phyloP scores from a whole-genome alignment of 2,797 vertebrate species.

The Loriculus beryllinus region DNA sequence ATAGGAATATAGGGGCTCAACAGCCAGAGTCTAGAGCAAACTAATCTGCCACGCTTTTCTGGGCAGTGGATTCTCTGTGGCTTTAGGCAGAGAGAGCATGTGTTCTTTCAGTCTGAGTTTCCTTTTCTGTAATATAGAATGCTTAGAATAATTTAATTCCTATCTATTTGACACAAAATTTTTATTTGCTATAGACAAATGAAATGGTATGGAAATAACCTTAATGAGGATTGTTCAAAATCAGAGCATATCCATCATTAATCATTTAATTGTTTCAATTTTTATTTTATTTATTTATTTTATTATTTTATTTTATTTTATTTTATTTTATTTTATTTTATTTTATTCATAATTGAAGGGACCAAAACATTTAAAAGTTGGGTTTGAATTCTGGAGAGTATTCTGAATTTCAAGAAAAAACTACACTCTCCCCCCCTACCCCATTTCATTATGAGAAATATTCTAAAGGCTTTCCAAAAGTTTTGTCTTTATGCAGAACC shows the following conservation, averaged over 20 bases:
- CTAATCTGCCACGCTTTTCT: not conserved
- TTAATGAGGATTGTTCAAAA: not conserved
- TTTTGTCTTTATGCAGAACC: conserved; percentile 59
- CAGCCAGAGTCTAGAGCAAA: not conserved
- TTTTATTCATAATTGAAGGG: not conserved
- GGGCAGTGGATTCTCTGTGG: not conserved
- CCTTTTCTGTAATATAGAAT: not conserved
- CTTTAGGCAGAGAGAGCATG: not conserved
- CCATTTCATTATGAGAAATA: conserved; percentile 58
- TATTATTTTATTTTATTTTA: not conserved
- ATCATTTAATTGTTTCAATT: not conserved
- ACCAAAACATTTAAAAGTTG: conserved; percentile 31
- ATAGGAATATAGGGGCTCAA: not conserved
- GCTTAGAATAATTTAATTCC: not conserved
- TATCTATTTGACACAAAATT: not conserved
- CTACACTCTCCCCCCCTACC: not conserved
- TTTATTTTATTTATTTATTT: not conserved
- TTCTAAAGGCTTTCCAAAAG: conserved; percentile 60
- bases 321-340: not conserved
- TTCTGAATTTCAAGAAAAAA: conserved; percentile 31
- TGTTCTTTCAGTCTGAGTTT: conserved; percentile 28
- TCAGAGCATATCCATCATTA: not conserved
- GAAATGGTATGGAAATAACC: not conserved
- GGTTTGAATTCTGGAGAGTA: not conserved
- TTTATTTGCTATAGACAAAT: not conserved